Conservation (phyloP, 2,797 vertebrate species). For the Gymnopithys bicolor region DNA sequence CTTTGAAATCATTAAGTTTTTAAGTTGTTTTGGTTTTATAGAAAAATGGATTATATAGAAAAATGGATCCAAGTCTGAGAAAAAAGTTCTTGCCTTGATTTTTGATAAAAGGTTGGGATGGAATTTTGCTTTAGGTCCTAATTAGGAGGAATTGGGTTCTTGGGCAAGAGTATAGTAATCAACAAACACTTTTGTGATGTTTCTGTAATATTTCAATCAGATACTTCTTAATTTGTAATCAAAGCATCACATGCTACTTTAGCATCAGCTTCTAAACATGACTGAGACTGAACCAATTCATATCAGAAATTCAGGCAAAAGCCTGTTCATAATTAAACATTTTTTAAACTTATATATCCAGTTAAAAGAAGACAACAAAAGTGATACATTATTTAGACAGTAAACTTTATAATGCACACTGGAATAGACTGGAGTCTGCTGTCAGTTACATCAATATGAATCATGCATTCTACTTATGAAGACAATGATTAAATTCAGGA, state of each 20-base stretch:
- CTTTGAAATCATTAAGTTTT: neutral
- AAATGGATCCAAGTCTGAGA: neutral
- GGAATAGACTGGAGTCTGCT: neutral
- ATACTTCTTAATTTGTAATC: neutral
- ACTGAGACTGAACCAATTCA: neutral
- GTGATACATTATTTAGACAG: neutral
- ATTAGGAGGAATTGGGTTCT: neutral
- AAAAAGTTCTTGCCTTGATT: neutral
- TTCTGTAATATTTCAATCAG: neutral
- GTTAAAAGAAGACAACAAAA: neutral
- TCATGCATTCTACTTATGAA: neutral
- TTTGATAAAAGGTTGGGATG: neutral
- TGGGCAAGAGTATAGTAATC: neutral
- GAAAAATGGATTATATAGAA: neutral
- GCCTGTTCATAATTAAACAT: neutral
- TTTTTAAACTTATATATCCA: accelerated
- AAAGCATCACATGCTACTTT: neutral
- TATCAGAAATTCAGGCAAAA: neutral
- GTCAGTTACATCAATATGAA: neutral
- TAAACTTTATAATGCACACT: neutral
- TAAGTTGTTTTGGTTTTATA: neutral
- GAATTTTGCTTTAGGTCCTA: neutral
- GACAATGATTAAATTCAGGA: neutral
- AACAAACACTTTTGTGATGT: neutral
- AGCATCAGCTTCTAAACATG: neutral